phyloP scores from a whole-genome alignment of 2,888 invertebrate species.

The Deilephila elpenor region DNA sequence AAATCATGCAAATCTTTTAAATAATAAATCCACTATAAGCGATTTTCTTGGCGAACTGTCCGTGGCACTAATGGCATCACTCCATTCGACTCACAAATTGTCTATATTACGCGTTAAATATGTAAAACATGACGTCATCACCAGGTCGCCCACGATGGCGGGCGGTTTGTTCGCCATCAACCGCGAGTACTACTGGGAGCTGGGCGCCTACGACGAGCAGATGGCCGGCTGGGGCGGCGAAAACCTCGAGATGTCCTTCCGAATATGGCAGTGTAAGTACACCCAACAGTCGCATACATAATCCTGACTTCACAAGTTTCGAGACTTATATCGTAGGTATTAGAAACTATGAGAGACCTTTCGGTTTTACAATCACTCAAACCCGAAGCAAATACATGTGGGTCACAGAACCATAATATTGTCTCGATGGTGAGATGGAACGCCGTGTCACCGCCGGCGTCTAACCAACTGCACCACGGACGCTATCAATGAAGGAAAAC shows the following conservation, averaged over 20 bases:
- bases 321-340: neutral
- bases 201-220: conserved; percentile 97
- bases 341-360: neutral
- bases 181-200: conserved; percentile 96
- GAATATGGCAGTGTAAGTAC: conserved; percentile 89
- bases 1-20: too few species aligned
- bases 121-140: neutral
- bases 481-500: neutral
- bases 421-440: neutral
- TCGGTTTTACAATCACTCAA: too few species aligned
- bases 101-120: too few species aligned
- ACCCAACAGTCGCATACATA: neutral
- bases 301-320: neutral
- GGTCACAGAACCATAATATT: neutral
- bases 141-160: conserved; percentile 97
- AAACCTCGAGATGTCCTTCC: conserved; percentile 98
- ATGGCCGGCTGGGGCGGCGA: conserved; percentile 99
- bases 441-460: neutral
- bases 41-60: too few species aligned
- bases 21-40: too few species aligned
- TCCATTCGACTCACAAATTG: too few species aligned
- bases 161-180: conserved; percentile 98
- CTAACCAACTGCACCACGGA: neutral
- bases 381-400: too few species aligned
- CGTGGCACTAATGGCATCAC: too few species aligned